A percentile compares a stretch with the other conserved stretches of the same genome.
Conservation (phyloP, 2,113 vertebrate genomes). For the Columbina picui region DNA sequence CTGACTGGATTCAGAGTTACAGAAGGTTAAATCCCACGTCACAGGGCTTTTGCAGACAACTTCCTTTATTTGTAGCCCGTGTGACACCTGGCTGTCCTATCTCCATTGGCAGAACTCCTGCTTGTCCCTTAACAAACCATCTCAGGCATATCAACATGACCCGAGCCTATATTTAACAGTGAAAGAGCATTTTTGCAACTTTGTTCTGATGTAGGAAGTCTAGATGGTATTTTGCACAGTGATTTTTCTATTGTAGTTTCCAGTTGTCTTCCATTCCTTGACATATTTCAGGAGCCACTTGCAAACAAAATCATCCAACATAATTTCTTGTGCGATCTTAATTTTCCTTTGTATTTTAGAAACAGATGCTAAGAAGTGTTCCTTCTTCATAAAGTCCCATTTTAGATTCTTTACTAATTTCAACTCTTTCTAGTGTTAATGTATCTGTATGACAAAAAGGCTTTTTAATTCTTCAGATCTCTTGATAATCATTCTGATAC, state of each 20-base stretch:
- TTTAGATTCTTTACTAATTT: neutral
- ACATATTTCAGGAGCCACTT: neutral
- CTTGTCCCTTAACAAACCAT: neutral
- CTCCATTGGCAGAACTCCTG: slow-evolving; percentile 2
- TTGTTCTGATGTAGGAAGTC: neutral
- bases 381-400: neutral
- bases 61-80: neutral
- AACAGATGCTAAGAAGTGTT: neutral
- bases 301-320: neutral
- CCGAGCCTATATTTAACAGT: neutral
- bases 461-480: neutral
- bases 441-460: neutral
- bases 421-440: neutral
- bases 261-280: neutral
- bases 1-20: neutral
- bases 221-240: neutral
- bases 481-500: neutral
- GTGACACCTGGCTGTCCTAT: slow-evolving; percentile 11
- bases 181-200: neutral
- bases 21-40: neutral
- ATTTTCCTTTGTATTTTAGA: neutral
- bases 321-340: neutral
- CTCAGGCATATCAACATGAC: neutral
- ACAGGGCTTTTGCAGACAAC: neutral
- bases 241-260: neutral